phyloP scores from a whole-genome alignment of 1,140 invertebrate genomes.

The Bombus waltoni region DNA sequence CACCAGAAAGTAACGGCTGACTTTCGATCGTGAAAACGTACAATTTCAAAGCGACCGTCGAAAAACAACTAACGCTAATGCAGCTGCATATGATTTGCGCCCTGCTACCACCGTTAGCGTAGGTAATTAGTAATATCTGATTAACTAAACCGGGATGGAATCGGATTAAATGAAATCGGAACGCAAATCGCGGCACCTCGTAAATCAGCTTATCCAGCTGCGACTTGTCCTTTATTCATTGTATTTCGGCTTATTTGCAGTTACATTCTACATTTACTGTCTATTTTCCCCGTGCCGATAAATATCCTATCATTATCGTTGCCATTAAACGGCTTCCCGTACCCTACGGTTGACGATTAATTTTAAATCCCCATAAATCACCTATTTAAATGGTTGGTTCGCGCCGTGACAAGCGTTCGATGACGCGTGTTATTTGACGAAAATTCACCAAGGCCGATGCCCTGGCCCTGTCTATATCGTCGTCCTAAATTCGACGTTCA shows the following conservation, averaged over 20 bases:
- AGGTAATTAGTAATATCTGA: constrained; percentile 57
- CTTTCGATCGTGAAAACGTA: neutral
- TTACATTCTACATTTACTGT: constrained; percentile 8
- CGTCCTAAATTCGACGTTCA: neutral
- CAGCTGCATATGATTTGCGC: constrained; percentile 35
- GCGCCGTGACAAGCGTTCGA: neutral
- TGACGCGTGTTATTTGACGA: neutral
- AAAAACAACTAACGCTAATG: neutral
- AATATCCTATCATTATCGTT: constrained; percentile 19
- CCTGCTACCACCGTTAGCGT: constrained; percentile 6
- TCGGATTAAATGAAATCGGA: constrained; percentile 53
- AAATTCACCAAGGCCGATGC: neutral
- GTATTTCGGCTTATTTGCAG: constrained; percentile 42
- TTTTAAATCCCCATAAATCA: constrained; percentile 1
- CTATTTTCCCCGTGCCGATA: constrained; percentile 24
- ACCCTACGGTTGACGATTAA: neutral
- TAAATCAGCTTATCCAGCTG: constrained; percentile 53
- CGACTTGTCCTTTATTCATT: constrained; percentile 53
- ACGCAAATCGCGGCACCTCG: constrained; percentile 44
- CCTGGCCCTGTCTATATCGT: neutral
- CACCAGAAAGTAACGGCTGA: neutral
- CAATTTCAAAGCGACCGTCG: neutral
- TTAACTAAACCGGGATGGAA: constrained; percentile 46
- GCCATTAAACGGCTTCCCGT: neutral
- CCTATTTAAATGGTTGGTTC: neutral